A percentile compares a stretch with the other conserved stretches of the same genome.
Evolutionary conservation across 2,113 vertebrate species (phyloP).

Genomic region (Strigops habroptila): DNA sequence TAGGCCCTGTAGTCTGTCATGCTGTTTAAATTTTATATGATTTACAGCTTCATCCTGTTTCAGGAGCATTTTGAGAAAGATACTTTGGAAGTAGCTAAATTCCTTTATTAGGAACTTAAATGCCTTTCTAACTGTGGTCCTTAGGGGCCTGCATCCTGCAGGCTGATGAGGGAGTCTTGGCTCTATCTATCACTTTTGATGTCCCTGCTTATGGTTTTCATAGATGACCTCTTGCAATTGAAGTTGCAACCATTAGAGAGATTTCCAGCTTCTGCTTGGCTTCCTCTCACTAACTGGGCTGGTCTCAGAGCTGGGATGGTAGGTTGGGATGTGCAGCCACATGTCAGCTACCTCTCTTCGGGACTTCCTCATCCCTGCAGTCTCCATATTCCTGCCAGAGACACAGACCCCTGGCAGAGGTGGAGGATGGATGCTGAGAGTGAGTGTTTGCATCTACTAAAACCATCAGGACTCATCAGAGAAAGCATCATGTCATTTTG

Average conservation of each 20-base stretch:
- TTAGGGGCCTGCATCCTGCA: neutral
- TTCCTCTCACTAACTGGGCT: neutral
- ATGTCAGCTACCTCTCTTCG: neutral
- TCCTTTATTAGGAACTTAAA: neutral
- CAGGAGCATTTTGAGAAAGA: neutral
- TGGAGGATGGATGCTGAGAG: neutral
- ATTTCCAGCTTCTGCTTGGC: neutral
- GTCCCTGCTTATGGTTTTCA: neutral
- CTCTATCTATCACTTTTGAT: neutral
- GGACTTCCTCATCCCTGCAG: rapidly evolving
- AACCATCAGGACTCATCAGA: neutral
- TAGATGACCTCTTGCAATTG: neutral
- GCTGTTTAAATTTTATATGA: neutral
- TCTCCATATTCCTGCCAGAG: neutral
- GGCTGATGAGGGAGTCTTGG: neutral
- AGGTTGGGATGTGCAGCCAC: neutral
- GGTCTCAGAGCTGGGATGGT: neutral
- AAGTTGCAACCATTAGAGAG: neutral
- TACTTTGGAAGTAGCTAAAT: neutral
- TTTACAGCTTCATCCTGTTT: neutral
- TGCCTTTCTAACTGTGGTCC: neutral
- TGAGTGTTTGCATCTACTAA: neutral
- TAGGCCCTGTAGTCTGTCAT: neutral
- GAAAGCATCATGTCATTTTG: neutral
- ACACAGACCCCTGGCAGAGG: neutral